Percentiles rank a stretch among this genome's conserved stretches.
phyloP scores from a whole-genome alignment of 2,797 vertebrate genomes.

The Natrix natrix region DNA sequence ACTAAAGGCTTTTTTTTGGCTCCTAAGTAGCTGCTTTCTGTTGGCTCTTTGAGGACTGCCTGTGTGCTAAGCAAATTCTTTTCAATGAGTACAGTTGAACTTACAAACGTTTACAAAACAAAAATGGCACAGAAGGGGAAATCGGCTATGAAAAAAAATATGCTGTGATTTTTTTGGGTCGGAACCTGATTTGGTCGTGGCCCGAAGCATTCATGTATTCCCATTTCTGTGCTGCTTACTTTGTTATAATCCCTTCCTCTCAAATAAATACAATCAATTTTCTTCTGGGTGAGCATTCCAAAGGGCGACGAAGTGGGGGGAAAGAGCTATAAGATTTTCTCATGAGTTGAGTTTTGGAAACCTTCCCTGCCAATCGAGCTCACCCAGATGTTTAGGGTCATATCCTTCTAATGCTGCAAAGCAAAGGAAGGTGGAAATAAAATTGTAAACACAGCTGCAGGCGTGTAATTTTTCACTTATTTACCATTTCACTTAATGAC shows the following conservation, averaged over 20 bases:
- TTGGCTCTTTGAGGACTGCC: neutral
- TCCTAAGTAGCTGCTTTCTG: neutral
- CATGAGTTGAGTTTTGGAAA: neutral
- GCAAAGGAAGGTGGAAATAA: neutral
- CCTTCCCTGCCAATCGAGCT: neutral
- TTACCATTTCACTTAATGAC: neutral
- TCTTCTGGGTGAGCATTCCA: neutral
- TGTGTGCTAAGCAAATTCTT: neutral
- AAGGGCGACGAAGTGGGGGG: neutral
- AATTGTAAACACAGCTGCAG: neutral
- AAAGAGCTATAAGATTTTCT: neutral
- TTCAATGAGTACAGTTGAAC: neutral
- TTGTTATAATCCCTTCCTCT: neutral
- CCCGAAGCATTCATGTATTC: neutral
- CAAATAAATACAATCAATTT: neutral
- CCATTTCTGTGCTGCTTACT: neutral
- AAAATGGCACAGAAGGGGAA: no score
- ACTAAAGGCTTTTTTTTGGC: neutral
- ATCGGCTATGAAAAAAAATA: no score
- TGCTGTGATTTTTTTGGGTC: no score
- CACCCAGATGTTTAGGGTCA: neutral
- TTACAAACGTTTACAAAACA: no score
- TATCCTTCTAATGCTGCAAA: neutral
- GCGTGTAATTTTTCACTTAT: neutral
- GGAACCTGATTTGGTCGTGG: no score